Conservation (phyloP, 1,140 invertebrate genomes). For the Mizuhopecten yessoensis region DNA sequence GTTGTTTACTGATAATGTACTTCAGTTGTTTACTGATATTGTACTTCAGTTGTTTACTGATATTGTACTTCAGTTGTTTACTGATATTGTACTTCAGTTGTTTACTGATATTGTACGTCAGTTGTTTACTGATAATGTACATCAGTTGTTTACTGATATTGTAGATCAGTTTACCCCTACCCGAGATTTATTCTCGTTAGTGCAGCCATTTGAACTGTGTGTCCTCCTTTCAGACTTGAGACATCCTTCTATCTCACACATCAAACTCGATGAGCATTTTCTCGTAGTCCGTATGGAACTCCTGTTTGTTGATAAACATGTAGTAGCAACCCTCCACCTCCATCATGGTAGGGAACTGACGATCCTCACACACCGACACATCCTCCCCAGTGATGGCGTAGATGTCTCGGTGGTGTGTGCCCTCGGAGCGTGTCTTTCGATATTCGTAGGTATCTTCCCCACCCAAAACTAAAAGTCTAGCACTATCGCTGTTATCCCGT, state of each 20-base stretch:
- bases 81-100: too few species aligned
- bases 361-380: not conserved
- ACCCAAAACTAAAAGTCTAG: slow-evolving; percentile 43
- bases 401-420: not conserved
- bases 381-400: not conserved
- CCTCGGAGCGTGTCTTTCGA: not conserved
- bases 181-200: too few species aligned
- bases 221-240: too few species aligned
- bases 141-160: too few species aligned
- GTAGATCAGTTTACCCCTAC: too few species aligned
- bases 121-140: too few species aligned
- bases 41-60: too few species aligned
- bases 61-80: too few species aligned
- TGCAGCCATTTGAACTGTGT: too few species aligned
- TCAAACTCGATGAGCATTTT: slow-evolving; percentile 20
- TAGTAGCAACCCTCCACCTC: not conserved
- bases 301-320: not conserved
- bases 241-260: not conserved
- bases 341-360: not conserved
- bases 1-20: too few species aligned
- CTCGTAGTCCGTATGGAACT: slow-evolving; percentile 23
- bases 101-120: too few species aligned
- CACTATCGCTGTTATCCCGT: not conserved
- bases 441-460: slow-evolving; percentile 38
- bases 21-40: too few species aligned